Percentiles rank a stretch among this genome's conserved stretches.
These are phyloP conservation scores for Daubentonia madagascariensis DNA, from an alignment of 2,113 vertebrate genomes.

Conservation along the genomic window DNA sequence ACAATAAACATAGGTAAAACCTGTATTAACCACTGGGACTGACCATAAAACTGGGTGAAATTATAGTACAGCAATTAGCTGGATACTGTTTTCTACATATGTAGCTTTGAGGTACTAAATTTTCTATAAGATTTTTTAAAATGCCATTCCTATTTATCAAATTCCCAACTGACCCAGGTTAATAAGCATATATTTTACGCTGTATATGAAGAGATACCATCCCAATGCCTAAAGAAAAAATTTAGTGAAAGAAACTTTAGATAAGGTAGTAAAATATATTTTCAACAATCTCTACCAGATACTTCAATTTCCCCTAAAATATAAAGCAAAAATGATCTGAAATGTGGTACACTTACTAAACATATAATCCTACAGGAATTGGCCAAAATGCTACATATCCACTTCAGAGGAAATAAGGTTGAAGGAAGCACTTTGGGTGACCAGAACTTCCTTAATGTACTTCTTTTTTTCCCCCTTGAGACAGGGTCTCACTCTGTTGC, in stretches of 20 bases:
- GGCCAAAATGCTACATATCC: neutral
- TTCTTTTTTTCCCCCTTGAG: neutral
- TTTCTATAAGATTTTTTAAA: neutral
- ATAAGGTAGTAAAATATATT: neutral
- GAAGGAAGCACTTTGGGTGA: neutral
- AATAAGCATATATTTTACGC: conserved; percentile 28
- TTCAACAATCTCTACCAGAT: neutral
- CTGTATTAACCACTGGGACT: neutral
- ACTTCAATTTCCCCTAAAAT: neutral
- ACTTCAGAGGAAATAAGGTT: neutral
- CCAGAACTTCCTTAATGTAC: neutral
- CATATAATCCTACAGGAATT: neutral
- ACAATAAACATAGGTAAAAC: neutral
- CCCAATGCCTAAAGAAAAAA: conserved; percentile 42
- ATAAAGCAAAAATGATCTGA: neutral
- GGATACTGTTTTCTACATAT: conserved; percentile 5
- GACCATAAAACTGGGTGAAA: neutral
- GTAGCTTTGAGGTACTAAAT: conserved; percentile 26
- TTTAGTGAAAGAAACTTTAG: conserved; percentile 31
- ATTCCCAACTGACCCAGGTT: conserved; percentile 15
- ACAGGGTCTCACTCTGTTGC: too few species aligned
- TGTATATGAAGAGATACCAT: conserved; percentile 11
- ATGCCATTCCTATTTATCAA: neutral
- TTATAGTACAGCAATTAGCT: too few species aligned
- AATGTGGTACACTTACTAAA: neutral